Evolutionary conservation across 2,888 invertebrate species (phyloP), one percentile per base, ranked within the genome.

Genomic region (Bibio marci): DNA sequence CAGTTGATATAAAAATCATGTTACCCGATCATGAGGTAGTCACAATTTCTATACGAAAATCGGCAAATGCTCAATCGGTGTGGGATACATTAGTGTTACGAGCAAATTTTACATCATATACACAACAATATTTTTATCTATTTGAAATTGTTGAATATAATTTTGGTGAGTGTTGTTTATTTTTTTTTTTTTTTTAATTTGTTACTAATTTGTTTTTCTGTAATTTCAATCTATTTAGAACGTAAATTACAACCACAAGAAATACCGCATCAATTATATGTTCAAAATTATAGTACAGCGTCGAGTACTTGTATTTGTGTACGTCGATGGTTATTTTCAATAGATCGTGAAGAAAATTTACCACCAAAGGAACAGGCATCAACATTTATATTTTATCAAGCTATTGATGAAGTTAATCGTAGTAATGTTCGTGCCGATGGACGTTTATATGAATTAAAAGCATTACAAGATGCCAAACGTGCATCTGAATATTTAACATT

Each of bases 221-320:
- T 14, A 13, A 35, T 27, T 30, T 30, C 18, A 3, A 15, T 25
- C 15, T 34, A 30, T 13, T 35, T 35, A 33, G 94, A 95, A 59
- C 76, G 97, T 40, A 94, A 94, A 64, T 66, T 98, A 43, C 85
- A 85, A 51, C 78, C 86, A 1, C 80, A 81, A 58, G 98, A 98
- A 66, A 85, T 88, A 50, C 97, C 97, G 0, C 97, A 98, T 66
- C 87, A 91, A 52, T 70, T 98, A 46, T 98, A 98, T 67, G 92
- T 98, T 50, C 95, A 97, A 66, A 98, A 98, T 66, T 98, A 97
- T 59, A 91, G 91, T 47, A 97, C 97, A 11, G 95, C 97, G 27
- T 90, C 91, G 28, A 86, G 88, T 48, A 91, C 91, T 35, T 98
- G 97, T 57, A 70, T 98, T 34, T 74, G 83, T 43, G 67, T 98